Evolutionary conservation across 2,797 vertebrate species (phyloP).

Genomic region (Vipera latastei): DNA sequence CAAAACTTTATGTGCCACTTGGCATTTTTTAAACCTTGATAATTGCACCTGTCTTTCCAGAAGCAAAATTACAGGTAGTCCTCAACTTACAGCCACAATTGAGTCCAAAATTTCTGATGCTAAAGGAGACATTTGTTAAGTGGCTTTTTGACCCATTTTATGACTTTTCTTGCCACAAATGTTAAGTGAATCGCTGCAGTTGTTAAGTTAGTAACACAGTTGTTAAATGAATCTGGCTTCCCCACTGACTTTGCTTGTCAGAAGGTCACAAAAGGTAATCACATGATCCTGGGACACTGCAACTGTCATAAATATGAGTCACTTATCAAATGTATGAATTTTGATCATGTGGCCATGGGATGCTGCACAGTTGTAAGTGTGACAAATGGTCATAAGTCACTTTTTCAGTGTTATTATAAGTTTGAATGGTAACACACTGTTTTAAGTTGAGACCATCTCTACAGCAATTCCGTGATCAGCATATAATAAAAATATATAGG

Average conservation of each 20-base stretch:
- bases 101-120: background rate
- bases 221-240: background rate
- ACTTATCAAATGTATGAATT: background rate
- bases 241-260: background rate
- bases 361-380: background rate
- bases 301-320: background rate
- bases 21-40: background rate
- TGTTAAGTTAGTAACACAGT: background rate
- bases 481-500: background rate
- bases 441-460: background rate
- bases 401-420: background rate
- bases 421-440: background rate
- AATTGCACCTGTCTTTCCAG: background rate
- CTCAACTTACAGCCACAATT: background rate
- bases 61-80: background rate
- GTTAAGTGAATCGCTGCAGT: background rate
- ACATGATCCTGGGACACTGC: background rate
- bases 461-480: background rate
- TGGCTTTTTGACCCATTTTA: background rate
- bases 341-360: background rate
- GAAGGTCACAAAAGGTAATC: background rate
- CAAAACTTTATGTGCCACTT: background rate
- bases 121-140: background rate
- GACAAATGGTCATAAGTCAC: no score
- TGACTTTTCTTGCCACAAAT: background rate